Base-by-base conservation (phyloP, 2,797 vertebrate genomes). In the Muscicapa comitata region DNA sequence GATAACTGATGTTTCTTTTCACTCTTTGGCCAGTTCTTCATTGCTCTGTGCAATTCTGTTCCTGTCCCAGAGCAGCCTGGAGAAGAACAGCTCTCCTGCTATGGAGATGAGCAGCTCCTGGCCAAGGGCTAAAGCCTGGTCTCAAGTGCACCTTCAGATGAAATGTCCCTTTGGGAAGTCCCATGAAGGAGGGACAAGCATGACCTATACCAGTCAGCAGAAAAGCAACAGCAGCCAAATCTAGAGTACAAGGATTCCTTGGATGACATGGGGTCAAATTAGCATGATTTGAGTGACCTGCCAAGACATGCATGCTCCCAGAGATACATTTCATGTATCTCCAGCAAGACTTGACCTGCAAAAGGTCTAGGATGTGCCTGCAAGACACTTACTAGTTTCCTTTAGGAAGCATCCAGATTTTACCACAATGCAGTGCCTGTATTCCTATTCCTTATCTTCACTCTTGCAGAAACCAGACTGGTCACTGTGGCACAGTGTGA, bases 381-480 rank as follows among this genome's bases (percentile, higher is more conserved):
- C 38, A 48, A 86, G 67, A 63, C 8, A 76, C 38, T 48, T n/a
- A 26, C 11, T 40, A 4, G 20, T 40, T 86, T 72, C 35, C 62
- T 86, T 61, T 55, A 68, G 55, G 67, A 96, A 65, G 54, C 47
- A 72, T 28, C 38, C 72, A 88, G 72, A 51, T 87, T 77, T 51
- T 43, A 58, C 74, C 50, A 75, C 42, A 86, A 29, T 47, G 61
- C 75, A 87, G 38, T 31, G 59, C 67, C 85, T 92, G 63, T 29
- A 50, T 28, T 87, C 72, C 84, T 58, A 24, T 23, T 92, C 68
- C 68, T 95, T 95, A 92, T 96, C 90, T 87, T 55, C 62, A 29
- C 61, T 91, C 62, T 72, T 72, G 76, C 95, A 95, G 96, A 84
- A 95, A 55, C 63, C 4, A 77, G 67, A 37, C 4, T 3, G 47